phyloP scores from a whole-genome alignment of 1,140 invertebrate species.

The Orchestia grillus region DNA sequence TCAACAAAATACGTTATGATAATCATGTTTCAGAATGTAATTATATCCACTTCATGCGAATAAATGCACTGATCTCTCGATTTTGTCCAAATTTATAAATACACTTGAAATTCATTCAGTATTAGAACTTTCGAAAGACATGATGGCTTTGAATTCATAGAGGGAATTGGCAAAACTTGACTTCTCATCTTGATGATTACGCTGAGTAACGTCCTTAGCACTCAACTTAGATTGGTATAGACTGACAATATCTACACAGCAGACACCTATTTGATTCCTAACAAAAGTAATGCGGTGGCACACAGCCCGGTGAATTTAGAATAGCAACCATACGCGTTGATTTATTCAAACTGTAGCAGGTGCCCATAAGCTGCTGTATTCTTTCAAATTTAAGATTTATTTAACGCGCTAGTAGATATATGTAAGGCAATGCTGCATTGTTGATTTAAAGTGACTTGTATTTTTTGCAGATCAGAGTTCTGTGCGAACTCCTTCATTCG shows the following conservation, averaged over 20 bases:
- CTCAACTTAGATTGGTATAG: not conserved
- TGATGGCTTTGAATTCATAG: not conserved
- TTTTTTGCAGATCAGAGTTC: too few relatives aligned
- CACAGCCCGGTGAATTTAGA: not conserved
- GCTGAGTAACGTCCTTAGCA: not conserved
- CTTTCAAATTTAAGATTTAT: not conserved
- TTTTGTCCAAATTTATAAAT: too few relatives aligned
- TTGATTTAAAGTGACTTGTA: too few relatives aligned
- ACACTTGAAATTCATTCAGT: not conserved
- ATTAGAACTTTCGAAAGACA: not conserved
- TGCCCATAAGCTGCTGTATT: too few relatives aligned
- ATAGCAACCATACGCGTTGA: not conserved
- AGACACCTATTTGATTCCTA: not conserved
- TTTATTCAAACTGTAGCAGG: not conserved
- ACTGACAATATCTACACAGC: not conserved
- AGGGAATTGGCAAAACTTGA: not conserved
- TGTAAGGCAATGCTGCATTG: not conserved
- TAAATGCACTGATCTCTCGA: too few relatives aligned
- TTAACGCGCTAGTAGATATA: not conserved
- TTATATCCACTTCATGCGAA: too few relatives aligned
- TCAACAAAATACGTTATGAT: too few relatives aligned
- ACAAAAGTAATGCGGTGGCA: not conserved
- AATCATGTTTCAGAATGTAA: too few relatives aligned
- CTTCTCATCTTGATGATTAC: not conserved
- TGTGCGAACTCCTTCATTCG: too few relatives aligned